These are phyloP conservation scores for Phalacrocorax brasilianus DNA, from an alignment of 2,113 vertebrate species.

Conservation along the genomic window DNA sequence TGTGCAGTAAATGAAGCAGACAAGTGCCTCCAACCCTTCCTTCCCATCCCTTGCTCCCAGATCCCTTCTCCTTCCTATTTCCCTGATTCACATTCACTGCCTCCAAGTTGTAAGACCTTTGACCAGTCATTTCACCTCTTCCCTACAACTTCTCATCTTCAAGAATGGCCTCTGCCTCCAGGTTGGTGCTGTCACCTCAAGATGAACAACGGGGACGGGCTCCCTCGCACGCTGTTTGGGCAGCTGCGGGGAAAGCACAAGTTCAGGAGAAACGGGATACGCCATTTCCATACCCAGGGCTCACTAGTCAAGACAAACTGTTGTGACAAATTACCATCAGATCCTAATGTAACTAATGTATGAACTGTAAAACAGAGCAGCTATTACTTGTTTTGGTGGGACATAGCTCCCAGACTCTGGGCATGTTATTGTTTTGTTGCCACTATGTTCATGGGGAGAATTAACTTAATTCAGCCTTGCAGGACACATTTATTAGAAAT, in stretches of 20 bases:
- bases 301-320: not conserved
- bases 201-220: not conserved
- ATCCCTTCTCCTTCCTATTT: not conserved
- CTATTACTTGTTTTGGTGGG: not conserved
- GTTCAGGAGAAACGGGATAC: not conserved
- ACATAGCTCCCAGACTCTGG: not conserved
- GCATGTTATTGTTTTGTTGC: not conserved
- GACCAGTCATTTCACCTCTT: not conserved
- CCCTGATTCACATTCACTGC: fast-evolving
- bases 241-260: not conserved
- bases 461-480: not conserved
- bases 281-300: not conserved
- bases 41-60: not conserved
- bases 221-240: fast-evolving
- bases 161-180: not conserved
- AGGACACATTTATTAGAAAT: not conserved
- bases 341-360: not conserved
- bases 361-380: not conserved
- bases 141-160: not conserved
- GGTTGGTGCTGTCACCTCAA: not conserved
- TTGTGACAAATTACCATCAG: not conserved
- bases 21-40: not conserved
- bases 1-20: constrained; percentile 23
- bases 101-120: not conserved
- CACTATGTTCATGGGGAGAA: not conserved